phyloP scores from a whole-genome alignment of 2,797 vertebrate genomes.

The Parauchenoglanis ngamensis region DNA sequence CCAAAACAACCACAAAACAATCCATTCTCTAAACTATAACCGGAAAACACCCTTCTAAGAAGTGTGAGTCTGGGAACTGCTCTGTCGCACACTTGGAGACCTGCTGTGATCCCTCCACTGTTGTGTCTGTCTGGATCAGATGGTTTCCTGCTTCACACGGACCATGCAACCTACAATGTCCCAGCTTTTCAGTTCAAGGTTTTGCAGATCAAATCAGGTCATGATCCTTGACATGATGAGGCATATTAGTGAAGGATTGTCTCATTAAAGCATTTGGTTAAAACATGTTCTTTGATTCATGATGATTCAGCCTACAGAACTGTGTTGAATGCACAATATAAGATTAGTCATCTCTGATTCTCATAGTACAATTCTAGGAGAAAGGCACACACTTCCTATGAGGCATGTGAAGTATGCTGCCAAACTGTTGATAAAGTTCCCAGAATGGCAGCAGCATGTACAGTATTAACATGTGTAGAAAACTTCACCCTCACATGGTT shows the following conservation, averaged over 20 bases:
- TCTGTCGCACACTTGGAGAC: constrained; percentile 62
- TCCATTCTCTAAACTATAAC: constrained; percentile 63
- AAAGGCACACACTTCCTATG: constrained; percentile 20
- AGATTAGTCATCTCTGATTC: not conserved
- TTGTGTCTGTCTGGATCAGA: constrained; percentile 63
- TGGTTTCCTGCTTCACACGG: constrained; percentile 70
- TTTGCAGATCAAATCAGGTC: not conserved
- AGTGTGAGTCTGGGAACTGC: constrained; percentile 71
- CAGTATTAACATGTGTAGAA: not conserved
- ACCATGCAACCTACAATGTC: constrained; percentile 46
- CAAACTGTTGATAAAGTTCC: not conserved
- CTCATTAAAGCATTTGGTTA: not conserved
- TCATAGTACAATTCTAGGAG: not conserved
- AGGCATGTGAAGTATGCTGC: not conserved
- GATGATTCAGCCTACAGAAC: constrained; percentile 5
- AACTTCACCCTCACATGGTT: not conserved
- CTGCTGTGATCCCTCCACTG: constrained; percentile 65
- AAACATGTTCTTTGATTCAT: not conserved
- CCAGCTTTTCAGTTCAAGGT: constrained; percentile 23
- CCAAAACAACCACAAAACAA: constrained; percentile 66
- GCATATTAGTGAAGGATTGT: not conserved
- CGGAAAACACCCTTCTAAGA: constrained; percentile 67
- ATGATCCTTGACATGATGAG: not conserved
- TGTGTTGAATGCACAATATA: not conserved
- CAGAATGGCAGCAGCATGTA: constrained; percentile 4